phyloP scores from a whole-genome alignment of 2,797 vertebrate species.

The Ctenosaura bakeri region DNA sequence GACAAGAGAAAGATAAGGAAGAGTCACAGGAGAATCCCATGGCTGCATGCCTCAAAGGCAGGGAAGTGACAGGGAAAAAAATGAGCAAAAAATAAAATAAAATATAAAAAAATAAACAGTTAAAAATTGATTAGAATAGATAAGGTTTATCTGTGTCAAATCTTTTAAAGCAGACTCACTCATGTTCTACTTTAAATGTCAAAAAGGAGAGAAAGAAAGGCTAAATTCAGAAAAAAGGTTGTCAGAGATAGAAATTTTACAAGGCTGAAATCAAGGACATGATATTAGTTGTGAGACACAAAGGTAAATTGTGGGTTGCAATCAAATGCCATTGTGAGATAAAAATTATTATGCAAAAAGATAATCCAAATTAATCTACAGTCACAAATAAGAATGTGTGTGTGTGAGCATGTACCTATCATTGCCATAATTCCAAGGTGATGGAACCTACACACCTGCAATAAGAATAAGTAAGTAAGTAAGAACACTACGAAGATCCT shows the following conservation, averaged over 20 bases:
- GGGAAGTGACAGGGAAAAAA: neutral
- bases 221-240: neutral
- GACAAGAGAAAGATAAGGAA: neutral
- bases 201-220: neutral
- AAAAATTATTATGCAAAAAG: neutral
- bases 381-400: neutral
- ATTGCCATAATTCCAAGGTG: neutral
- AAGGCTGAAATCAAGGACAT: conserved; percentile 21
- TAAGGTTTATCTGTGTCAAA: neutral
- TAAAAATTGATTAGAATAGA: neutral
- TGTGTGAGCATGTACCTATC: no score
- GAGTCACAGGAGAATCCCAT: neutral
- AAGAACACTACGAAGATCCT: no score
- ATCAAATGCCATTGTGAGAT: neutral
- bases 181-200: neutral
- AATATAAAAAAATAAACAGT: no score
- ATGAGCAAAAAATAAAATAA: neutral
- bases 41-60: neutral
- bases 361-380: neutral
- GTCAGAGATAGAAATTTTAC: neutral
- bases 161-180: neutral
- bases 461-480: no score
- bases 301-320: neutral
- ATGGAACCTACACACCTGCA: no score
- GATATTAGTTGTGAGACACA: neutral